Percentiles rank a stretch among this genome's conserved stretches.
Evolutionary conservation across 2,113 vertebrate species (phyloP).

Genomic region (Etia nguti): DNA sequence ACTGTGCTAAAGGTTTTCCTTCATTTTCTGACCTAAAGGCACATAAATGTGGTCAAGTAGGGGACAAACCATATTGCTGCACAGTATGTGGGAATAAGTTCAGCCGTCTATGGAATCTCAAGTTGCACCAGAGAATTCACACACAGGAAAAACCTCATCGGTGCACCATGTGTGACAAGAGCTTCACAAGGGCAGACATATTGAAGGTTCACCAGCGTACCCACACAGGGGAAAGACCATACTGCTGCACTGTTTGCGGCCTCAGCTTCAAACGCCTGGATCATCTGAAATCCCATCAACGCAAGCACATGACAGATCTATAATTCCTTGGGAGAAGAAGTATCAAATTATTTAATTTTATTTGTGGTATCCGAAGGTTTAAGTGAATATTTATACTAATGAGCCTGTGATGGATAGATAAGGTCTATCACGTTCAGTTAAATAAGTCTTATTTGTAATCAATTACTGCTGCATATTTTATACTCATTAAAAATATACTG

Average conservation of each 20-base stretch:
- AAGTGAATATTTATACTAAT: background rate
- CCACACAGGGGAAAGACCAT: constrained; percentile 75
- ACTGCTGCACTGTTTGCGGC: constrained; percentile 71
- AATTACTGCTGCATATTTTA: background rate
- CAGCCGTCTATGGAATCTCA: constrained; percentile 75
- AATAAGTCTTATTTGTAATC: background rate
- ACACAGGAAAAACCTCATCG: constrained; percentile 76
- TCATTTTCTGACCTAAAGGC: constrained; percentile 73
- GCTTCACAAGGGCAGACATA: constrained; percentile 74
- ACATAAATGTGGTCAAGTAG: constrained; percentile 68
- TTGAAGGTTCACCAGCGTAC: constrained; percentile 75
- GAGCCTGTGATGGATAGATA: background rate
- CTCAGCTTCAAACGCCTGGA: constrained; percentile 76
- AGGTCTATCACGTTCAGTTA: background rate
- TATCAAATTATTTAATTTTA: background rate
- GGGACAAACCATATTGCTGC: constrained; percentile 73
- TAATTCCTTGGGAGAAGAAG: background rate
- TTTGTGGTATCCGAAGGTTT: background rate
- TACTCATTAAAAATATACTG: background rate
- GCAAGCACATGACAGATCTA: constrained; percentile 57
- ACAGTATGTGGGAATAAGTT: constrained; percentile 72
- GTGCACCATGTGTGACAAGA: constrained; percentile 74
- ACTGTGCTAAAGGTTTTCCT: constrained; percentile 77
- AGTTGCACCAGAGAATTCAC: constrained; percentile 74
- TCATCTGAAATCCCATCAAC: constrained; percentile 73